Percentiles rank a stretch among this genome's conserved stretches.
phyloP scores from a whole-genome alignment of 2,113 vertebrate genomes.

The Callopanchax toddi region DNA sequence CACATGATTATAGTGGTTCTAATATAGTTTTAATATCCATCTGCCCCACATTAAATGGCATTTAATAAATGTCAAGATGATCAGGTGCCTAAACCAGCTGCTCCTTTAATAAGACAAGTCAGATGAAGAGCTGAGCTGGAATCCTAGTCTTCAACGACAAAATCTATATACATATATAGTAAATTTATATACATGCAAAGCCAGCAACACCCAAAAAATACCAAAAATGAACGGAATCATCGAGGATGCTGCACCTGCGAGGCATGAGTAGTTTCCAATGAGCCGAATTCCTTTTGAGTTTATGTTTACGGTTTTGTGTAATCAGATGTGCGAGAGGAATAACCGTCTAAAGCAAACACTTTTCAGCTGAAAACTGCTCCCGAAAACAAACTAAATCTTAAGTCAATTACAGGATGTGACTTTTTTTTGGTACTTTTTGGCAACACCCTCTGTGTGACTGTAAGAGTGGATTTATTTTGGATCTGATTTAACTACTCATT shows the following conservation, averaged over 20 bases:
- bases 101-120: slow-evolving; percentile 33
- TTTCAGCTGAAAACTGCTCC: slow-evolving; percentile 8
- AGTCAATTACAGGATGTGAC: slow-evolving; percentile 14
- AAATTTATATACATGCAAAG: too few relatives aligned
- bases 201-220: slow-evolving; percentile 16
- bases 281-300: slow-evolving; percentile 12
- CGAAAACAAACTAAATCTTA: slow-evolving; percentile 22
- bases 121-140: slow-evolving; percentile 10
- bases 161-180: too few relatives aligned
- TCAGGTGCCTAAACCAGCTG: slow-evolving; percentile 25
- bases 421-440: slow-evolving; percentile 4
- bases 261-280: not conserved
- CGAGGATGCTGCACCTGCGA: not conserved
- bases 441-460: not conserved
- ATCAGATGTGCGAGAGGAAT: slow-evolving; percentile 11
- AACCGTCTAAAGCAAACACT: slow-evolving; percentile 11
- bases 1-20: not conserved
- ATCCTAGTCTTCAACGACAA: not conserved
- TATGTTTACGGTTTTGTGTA: slow-evolving; percentile 22
- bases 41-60: slow-evolving; percentile 22
- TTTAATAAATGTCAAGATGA: slow-evolving; percentile 37
- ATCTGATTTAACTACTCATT: slow-evolving; percentile 9
- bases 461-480: slow-evolving; percentile 2
- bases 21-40: slow-evolving; percentile 38
- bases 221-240: not conserved